These are phyloP conservation scores for Megastigmus dorsalis DNA, from an alignment of 2,888 invertebrate genomes.

Conservation along the genomic window DNA sequence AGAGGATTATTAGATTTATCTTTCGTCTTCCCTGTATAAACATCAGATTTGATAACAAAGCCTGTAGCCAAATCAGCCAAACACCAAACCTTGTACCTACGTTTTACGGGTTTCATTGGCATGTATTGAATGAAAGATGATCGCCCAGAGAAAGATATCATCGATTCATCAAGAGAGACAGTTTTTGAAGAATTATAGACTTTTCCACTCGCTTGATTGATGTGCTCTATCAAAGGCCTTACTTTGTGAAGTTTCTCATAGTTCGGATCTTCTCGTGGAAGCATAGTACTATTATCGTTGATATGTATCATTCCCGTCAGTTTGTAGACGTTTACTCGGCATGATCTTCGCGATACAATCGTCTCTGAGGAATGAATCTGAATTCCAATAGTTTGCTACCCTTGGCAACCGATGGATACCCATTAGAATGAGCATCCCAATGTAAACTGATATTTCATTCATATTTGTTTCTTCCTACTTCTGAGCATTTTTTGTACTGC, in stretches of 20 bases:
- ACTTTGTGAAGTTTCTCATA: constrained; percentile 48
- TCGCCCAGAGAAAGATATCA: constrained; percentile 42
- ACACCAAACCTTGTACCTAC: constrained; percentile 49
- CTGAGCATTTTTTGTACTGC: not conserved
- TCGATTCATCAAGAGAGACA: constrained; percentile 45
- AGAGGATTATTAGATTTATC: constrained; percentile 11
- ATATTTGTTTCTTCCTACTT: not conserved
- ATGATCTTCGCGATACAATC: not conserved
- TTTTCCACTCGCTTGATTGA: not conserved
- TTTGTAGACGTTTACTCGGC: not conserved
- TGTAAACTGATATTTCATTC: not conserved
- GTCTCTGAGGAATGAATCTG: not conserved
- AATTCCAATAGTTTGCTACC: not conserved
- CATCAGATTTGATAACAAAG: constrained; percentile 35
- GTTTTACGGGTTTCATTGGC: constrained; percentile 45
- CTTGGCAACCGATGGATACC: not conserved
- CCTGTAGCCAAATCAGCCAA: constrained; percentile 44
- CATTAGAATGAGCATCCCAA: not conserved
- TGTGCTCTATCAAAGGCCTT: constrained; percentile 23
- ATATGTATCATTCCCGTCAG: not conserved
- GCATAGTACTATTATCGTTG: constrained; percentile 10
- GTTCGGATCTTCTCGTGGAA: constrained; percentile 31
- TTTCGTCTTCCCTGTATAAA: constrained; percentile 38
- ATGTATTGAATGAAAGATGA: constrained; percentile 43
- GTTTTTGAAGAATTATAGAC: constrained; percentile 33